Conservation (phyloP, 2,888 invertebrate genomes). For the Dryococelus australis region DNA sequence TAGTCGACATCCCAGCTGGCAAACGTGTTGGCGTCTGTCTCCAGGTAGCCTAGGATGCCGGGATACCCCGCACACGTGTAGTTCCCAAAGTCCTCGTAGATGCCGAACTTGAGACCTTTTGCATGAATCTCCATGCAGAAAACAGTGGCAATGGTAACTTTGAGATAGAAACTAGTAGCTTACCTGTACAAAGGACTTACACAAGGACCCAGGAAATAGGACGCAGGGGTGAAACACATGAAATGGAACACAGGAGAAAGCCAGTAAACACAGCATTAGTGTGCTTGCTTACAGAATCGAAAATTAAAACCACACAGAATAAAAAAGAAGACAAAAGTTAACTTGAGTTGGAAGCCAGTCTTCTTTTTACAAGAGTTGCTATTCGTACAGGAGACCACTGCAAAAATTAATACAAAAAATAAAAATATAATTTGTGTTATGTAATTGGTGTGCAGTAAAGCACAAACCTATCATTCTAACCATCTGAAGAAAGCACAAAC, state of each 20-base stretch:
- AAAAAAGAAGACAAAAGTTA: too few relatives aligned
- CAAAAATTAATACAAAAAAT: too few relatives aligned
- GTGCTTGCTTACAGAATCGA: too few relatives aligned
- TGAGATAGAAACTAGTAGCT: slow-evolving; percentile 16
- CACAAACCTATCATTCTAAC: too few relatives aligned
- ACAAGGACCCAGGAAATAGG: background rate
- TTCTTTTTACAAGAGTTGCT: too few relatives aligned
- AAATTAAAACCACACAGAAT: too few relatives aligned
- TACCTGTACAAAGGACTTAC: background rate
- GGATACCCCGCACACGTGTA: slow-evolving; percentile 98
- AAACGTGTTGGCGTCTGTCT: slow-evolving; percentile 89
- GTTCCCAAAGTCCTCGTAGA: slow-evolving; percentile 97
- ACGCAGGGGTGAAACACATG: background rate
- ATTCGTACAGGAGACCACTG: too few relatives aligned
- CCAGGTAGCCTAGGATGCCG: slow-evolving; percentile 86
- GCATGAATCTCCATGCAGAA: slow-evolving; percentile 77
- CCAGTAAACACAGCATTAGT: background rate
- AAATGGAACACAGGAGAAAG: background rate
- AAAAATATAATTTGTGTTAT: too few relatives aligned
- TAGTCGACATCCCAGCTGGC: slow-evolving; percentile 97
- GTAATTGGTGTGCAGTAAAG: too few relatives aligned
- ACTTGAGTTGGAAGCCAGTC: too few relatives aligned
- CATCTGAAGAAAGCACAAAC: too few relatives aligned
- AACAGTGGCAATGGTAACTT: slow-evolving; percentile 45
- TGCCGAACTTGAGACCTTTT: slow-evolving; percentile 93